phyloP scores from a whole-genome alignment of 1,140 invertebrate species.

The Aphis craccivora region DNA sequence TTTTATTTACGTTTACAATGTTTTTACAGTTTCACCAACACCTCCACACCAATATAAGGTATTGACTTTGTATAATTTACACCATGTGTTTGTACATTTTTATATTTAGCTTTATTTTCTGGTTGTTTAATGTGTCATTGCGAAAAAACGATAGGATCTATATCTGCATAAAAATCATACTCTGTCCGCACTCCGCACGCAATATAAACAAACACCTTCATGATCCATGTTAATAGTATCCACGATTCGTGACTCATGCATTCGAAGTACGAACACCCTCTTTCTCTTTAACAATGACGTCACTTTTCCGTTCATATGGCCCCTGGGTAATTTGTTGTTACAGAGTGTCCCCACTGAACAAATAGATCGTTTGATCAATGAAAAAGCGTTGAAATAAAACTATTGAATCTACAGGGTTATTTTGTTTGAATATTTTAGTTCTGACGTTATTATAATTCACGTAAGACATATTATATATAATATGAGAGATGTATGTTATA shows the following conservation, averaged over 20 bases:
- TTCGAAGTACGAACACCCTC: slow-evolving; percentile 33
- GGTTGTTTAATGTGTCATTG: slow-evolving; percentile 15
- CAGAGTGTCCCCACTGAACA: slow-evolving; percentile 21
- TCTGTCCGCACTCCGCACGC: slow-evolving; percentile 8
- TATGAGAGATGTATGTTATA: neutral
- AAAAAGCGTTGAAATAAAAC: neutral
- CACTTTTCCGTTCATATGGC: slow-evolving; percentile 53
- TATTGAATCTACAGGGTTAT: slow-evolving; percentile 9
- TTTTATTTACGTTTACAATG: neutral
- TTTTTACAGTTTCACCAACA: neutral
- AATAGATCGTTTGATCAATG: slow-evolving; percentile 53
- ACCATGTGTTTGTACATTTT: neutral
- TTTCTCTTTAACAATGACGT: slow-evolving; percentile 49
- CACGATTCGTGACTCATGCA: slow-evolving; percentile 46
- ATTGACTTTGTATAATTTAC: neutral
- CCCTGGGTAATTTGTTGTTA: slow-evolving; percentile 49
- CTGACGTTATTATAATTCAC: neutral
- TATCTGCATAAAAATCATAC: neutral
- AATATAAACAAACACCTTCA: slow-evolving; percentile 54
- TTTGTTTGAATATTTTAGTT: neutral
- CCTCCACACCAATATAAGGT: too few relatives aligned
- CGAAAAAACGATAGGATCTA: slow-evolving; percentile 45
- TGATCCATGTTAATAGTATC: slow-evolving; percentile 47
- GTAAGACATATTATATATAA: neutral
- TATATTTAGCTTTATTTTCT: slow-evolving; percentile 2